These are phyloP conservation scores for Sinohyriopsis cumingii DNA, from an alignment of 2,888 invertebrate genomes.

Conservation along the genomic window DNA sequence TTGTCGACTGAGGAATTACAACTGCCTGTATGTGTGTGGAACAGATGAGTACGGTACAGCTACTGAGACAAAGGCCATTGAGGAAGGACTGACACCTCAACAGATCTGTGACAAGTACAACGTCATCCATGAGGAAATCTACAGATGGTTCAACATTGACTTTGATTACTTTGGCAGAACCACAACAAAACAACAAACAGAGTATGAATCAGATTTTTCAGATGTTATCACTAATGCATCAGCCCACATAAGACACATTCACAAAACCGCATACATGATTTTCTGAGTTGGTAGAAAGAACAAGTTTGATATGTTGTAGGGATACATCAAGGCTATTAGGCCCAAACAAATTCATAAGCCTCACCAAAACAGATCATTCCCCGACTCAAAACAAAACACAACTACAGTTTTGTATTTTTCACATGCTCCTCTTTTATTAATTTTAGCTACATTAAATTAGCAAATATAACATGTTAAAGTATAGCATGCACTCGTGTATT, in stretches of 20 bases:
- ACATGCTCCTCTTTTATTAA: too few relatives aligned
- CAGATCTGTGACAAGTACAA: slow-evolving; percentile 98
- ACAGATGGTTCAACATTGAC: slow-evolving; percentile 97
- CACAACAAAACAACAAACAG: slow-evolving; percentile 91
- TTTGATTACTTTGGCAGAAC: slow-evolving; percentile 99
- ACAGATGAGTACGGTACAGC: slow-evolving; percentile 99
- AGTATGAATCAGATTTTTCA: slow-evolving; percentile 76
- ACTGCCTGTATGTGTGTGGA: slow-evolving; percentile 91
- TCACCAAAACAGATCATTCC: too few relatives aligned
- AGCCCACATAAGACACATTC: not conserved
- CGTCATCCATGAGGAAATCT: slow-evolving; percentile 90
- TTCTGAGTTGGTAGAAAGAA: too few relatives aligned
- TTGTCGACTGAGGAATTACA: slow-evolving; percentile 90
- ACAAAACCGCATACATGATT: too few relatives aligned
- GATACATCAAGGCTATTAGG: too few relatives aligned
- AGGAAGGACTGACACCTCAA: slow-evolving; percentile 89
- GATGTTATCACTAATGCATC: not conserved
- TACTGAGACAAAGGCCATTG: slow-evolving; percentile 97
- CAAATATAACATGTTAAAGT: too few relatives aligned
- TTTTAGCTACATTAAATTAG: too few relatives aligned
- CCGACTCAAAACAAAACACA: too few relatives aligned
- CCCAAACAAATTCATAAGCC: too few relatives aligned
- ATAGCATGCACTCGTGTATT: too few relatives aligned
- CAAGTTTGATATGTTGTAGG: too few relatives aligned
- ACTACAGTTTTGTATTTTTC: too few relatives aligned